Conservation (phyloP, 2,113 vertebrate genomes). For the Sardina pilchardus region DNA sequence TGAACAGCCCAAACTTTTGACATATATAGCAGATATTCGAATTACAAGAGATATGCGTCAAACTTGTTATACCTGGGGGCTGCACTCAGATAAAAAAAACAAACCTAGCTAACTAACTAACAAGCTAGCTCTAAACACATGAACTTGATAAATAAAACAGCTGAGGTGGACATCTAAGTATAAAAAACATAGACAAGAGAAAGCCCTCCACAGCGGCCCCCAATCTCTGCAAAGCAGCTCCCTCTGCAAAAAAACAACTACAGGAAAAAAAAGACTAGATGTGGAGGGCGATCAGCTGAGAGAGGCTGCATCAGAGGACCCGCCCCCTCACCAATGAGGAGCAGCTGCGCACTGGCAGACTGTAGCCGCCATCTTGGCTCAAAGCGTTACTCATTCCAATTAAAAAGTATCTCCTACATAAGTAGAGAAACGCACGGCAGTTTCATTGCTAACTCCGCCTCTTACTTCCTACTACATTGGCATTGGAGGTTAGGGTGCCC, state of each 20-base stretch:
- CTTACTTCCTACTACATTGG: neutral
- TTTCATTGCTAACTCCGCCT: constrained; percentile 55
- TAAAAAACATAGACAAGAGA: constrained; percentile 45
- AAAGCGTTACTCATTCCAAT: rapidly evolving
- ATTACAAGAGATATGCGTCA: constrained; percentile 48
- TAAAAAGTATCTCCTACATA: neutral
- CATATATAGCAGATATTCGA: constrained; percentile 9
- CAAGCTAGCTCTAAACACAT: constrained; percentile 39
- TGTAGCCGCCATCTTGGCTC: constrained; percentile 70
- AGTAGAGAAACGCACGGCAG: constrained; percentile 42
- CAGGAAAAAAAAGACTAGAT: constrained; percentile 55
- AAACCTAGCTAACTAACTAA: constrained; percentile 51
- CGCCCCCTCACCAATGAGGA: constrained; percentile 53
- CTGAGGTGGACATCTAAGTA: constrained; percentile 19
- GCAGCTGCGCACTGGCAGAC: constrained; percentile 46
- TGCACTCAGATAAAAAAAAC: constrained; percentile 28
- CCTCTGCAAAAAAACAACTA: constrained; percentile 73
- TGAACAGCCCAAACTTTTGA: constrained; percentile 44
- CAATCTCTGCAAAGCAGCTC: constrained; percentile 71
- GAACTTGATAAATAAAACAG: neutral
- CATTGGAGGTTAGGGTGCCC: constrained; percentile 52
- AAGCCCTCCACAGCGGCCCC: constrained; percentile 48
- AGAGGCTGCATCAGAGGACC: constrained; percentile 60
- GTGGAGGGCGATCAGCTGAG: constrained; percentile 72
- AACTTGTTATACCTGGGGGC: constrained; percentile 23